Conservation (phyloP, 1,140 invertebrate genomes). For the Brachionus plicatilis region DNA sequence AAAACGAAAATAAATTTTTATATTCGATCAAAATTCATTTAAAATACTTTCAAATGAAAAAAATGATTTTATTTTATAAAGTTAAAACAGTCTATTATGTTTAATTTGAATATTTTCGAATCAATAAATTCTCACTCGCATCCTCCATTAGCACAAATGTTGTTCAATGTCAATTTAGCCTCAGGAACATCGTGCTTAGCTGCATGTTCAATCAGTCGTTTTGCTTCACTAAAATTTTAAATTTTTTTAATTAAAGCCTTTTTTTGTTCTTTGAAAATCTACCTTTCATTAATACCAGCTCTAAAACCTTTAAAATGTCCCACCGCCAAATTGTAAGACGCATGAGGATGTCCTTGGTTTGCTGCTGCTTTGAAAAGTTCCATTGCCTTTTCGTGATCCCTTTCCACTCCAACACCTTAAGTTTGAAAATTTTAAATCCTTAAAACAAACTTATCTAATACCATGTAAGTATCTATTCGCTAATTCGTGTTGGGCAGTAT, state of each 20-base stretch:
- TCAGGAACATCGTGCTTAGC: conserved; percentile 53
- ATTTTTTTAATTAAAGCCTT: neutral
- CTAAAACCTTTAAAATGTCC: conserved; percentile 59
- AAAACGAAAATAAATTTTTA: too few relatives aligned
- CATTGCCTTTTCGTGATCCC: conserved; percentile 58
- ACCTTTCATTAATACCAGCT: neutral
- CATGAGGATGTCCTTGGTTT: conserved; percentile 60
- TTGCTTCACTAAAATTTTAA: conserved; percentile 49
- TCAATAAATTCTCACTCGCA: conserved; percentile 30
- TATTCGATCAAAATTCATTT: too few relatives aligned
- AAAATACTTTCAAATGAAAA: too few relatives aligned
- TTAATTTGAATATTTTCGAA: neutral
- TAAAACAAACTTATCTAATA: conserved; percentile 42
- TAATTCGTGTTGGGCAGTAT: conserved; percentile 59
- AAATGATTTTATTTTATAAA: neutral
- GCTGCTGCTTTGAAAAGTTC: conserved; percentile 60
- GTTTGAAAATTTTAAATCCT: neutral
- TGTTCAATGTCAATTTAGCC: conserved; percentile 50
- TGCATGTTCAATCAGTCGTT: conserved; percentile 52
- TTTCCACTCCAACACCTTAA: conserved; percentile 55
- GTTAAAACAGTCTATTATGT: neutral
- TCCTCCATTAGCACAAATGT: conserved; percentile 50
- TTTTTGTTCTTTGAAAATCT: neutral
- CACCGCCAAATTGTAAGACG: conserved; percentile 60
- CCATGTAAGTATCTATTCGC: conserved; percentile 60